Conservation (phyloP, 2,888 invertebrate genomes). For the Mechanitis messenoides region DNA sequence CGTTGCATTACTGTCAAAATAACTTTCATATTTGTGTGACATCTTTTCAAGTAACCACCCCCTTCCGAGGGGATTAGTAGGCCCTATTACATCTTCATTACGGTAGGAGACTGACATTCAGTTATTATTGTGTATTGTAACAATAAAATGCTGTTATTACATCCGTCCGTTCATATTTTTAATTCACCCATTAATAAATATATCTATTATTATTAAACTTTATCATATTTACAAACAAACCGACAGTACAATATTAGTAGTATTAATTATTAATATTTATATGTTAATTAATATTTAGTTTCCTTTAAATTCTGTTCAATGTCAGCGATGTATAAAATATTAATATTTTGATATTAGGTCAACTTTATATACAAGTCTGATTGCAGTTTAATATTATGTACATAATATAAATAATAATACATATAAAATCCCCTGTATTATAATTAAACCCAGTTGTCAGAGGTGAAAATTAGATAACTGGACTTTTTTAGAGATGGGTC, state of each 20-base stretch:
- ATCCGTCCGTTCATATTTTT: too few relatives aligned
- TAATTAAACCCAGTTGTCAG: too few relatives aligned
- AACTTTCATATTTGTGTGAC: constrained; percentile 75
- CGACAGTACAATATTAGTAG: too few relatives aligned
- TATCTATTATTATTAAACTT: too few relatives aligned
- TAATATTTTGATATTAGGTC: constrained; percentile 7
- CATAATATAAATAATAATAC: background rate
- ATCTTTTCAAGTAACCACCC: constrained; percentile 70
- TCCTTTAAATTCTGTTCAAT: constrained; percentile 19
- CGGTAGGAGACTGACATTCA: constrained; percentile 69
- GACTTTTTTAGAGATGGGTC: too few relatives aligned
- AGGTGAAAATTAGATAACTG: too few relatives aligned
- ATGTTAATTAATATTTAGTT: constrained; percentile 5
- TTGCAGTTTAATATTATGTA: background rate
- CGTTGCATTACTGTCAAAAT: constrained; percentile 76
- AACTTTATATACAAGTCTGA: background rate
- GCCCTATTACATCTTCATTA: constrained; percentile 77
- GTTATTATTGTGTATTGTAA: constrained; percentile 43
- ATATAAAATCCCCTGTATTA: too few relatives aligned
- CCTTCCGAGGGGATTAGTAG: constrained; percentile 68
- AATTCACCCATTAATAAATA: too few relatives aligned
- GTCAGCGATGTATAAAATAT: constrained; percentile 12
- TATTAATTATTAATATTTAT: too few relatives aligned
- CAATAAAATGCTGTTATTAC: constrained; percentile 31
- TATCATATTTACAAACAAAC: too few relatives aligned